phyloP scores from a whole-genome alignment of 1,140 invertebrate species.

The Atta texana region DNA sequence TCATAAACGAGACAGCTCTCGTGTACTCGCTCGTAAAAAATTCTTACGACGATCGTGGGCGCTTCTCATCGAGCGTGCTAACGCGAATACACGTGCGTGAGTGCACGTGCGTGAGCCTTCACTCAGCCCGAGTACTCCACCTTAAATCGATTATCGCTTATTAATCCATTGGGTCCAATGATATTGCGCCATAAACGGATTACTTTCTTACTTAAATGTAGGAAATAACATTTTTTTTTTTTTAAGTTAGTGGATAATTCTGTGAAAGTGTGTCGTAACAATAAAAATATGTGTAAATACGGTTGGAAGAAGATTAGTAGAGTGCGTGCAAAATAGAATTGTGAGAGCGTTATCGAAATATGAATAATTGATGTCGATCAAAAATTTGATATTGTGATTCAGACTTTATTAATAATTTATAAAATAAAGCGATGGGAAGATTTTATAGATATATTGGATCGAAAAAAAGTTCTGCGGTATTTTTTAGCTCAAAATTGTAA shows the following conservation, averaged over 20 bases:
- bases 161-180: neutral
- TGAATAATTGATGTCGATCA: too few species aligned
- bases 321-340: neutral
- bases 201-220: neutral
- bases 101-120: constrained; percentile 26
- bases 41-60: constrained; percentile 14
- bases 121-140: neutral
- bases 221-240: neutral
- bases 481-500: too few species aligned
- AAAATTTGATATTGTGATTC: neutral
- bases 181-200: neutral
- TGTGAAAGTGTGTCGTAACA: constrained; percentile 23
- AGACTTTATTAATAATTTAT: neutral
- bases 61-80: constrained; percentile 20
- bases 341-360: neutral
- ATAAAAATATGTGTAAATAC: neutral
- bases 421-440: neutral
- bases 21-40: constrained; percentile 51
- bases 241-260: neutral
- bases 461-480: too few species aligned
- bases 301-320: neutral
- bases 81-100: constrained; percentile 19
- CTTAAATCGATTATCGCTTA: constrained; percentile 7
- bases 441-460: too few species aligned
- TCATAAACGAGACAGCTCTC: constrained; percentile 50